Evolutionary conservation across 2,113 vertebrate genomes (phyloP).

Genomic region (Hippocampus comes): DNA sequence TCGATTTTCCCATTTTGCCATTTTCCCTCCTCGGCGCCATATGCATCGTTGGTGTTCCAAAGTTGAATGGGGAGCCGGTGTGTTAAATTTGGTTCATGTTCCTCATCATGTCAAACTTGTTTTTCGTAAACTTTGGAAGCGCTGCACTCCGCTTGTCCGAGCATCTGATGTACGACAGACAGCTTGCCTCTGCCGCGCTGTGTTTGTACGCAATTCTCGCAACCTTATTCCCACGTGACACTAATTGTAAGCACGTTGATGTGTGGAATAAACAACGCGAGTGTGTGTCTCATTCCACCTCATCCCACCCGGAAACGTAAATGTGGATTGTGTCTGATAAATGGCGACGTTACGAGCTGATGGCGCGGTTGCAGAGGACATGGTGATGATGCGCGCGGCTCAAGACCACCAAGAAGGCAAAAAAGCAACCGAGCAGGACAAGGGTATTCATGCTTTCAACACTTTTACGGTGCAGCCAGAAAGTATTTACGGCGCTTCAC

Average conservation of each 20-base stretch:
- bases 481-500: not conserved
- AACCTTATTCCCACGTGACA: not conserved
- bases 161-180: constrained; percentile 24
- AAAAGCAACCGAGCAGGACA: constrained; percentile 28
- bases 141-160: not conserved
- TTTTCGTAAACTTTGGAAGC: no score
- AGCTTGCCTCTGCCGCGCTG: not conserved
- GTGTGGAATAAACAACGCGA: constrained; percentile 1
- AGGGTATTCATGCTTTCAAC: constrained; percentile 44
- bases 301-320: constrained; percentile 19
- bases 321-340: not conserved
- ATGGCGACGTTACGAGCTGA: constrained; percentile 31
- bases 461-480: not conserved
- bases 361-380: constrained; percentile 69
- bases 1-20: no score
- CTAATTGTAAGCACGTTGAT: constrained; percentile 26
- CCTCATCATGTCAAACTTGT: not conserved
- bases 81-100: not conserved
- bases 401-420: constrained; percentile 33
- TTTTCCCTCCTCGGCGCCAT: not conserved
- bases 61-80: not conserved
- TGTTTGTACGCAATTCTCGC: not conserved
- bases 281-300: constrained; percentile 28
- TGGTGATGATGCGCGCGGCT: constrained; percentile 34
- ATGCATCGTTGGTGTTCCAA: not conserved